Evolutionary conservation across 2,797 vertebrate genomes (phyloP), one percentile per base, ranked within the genome.

Genomic region (Nasua narica): DNA sequence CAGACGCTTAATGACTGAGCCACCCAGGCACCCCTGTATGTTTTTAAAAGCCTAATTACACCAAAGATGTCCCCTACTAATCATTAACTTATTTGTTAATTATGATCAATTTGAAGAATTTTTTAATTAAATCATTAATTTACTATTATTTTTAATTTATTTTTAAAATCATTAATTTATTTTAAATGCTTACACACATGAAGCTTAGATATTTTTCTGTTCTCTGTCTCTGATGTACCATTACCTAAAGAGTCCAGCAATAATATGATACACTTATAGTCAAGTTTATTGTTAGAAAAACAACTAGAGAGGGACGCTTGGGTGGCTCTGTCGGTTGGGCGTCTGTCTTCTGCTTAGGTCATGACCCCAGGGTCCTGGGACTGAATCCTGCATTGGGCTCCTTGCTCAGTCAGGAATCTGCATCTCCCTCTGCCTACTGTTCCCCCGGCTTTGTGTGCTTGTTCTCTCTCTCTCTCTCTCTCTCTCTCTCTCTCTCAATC

Each of bases 231-330:
- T 90, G 12, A 27, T 67, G 3, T 76, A 52, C 25, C 1, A 67
- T 91, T 65, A 74, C 43, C 65, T 77, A 56, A 67, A 32, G 37
- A 65, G 48, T 93, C 35, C 35, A 85, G 14, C 12, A 74, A 85
- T 91, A 72, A 82, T 86, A 50, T 43, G 48, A 50, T 86, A 65
- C 1, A 37, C 4, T 93, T 60, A 82, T 0, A 83, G 50, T 82
- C 52, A 86, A 76, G 7, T 67, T 97, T 92, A 37, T 79, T 87
- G 58, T 87, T 95, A 93, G 72, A 19, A 82, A 94, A 92, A 83
- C 77, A 69, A 56, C 69, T 84, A 91, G 5, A 82, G 19, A 86
- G 58, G 58, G 58, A 29, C 12, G 12, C 58, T 14, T 60, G 58
- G 27, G 13, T 60, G 5, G 27, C 27, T 29, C 27, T 14, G 58